phyloP scores from a whole-genome alignment of 2,888 invertebrate species.

The Lasioglossum pauxillum region DNA sequence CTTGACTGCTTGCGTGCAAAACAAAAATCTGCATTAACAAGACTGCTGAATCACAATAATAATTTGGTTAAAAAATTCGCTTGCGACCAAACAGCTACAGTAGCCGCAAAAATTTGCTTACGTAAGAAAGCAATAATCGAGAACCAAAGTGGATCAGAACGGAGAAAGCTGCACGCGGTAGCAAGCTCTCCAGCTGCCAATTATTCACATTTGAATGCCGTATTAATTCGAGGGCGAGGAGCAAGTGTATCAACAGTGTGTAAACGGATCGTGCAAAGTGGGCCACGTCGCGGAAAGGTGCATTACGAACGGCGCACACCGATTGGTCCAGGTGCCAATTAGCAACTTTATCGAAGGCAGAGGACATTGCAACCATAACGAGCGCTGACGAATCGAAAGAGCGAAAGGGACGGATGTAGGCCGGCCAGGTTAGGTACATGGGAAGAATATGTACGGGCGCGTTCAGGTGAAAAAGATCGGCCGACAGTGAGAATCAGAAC shows the following conservation, averaged over 20 bases:
- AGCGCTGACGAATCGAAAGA: conserved; percentile 18
- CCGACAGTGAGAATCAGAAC: conserved; percentile 73
- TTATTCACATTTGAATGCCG: background rate
- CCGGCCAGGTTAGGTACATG: background rate
- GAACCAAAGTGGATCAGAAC: background rate
- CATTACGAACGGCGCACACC: background rate
- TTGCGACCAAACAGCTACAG: too few relatives aligned
- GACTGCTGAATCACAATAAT: background rate
- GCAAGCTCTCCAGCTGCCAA: background rate
- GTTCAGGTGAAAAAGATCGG: conserved; percentile 71
- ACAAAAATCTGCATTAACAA: background rate
- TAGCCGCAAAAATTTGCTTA: background rate
- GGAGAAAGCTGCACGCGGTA: background rate
- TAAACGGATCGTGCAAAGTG: background rate
- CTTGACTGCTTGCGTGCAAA: background rate
- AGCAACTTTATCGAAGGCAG: conserved; percentile 16
- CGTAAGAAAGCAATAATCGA: background rate
- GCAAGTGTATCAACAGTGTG: background rate
- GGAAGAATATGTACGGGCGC: conserved; percentile 49
- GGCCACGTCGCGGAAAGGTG: background rate
- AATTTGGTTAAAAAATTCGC: background rate
- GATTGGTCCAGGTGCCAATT: conserved; percentile 15
- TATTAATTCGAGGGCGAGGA: background rate
- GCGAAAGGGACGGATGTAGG: conserved; percentile 22
- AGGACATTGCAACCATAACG: conserved; percentile 4